These are phyloP conservation scores for Gila orcuttii DNA, from an alignment of 2,113 vertebrate genomes.

Conservation along the genomic window DNA sequence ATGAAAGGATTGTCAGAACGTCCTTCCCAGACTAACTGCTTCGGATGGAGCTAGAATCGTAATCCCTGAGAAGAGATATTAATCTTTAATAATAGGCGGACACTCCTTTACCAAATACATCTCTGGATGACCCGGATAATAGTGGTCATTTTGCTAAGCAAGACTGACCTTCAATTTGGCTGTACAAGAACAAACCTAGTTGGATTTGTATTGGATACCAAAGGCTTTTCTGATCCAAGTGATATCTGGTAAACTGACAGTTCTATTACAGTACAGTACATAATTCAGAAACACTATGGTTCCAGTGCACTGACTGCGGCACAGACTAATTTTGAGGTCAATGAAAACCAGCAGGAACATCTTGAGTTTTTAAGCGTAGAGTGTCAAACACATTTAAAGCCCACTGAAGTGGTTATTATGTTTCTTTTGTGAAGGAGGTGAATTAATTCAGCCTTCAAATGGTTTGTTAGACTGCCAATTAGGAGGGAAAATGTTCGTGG, in stretches of 20 bases:
- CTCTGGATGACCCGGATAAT: background rate
- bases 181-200: slow-evolving; percentile 9
- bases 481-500: slow-evolving; percentile 9
- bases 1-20: slow-evolving; percentile 8
- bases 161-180: slow-evolving; percentile 28
- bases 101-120: slow-evolving; percentile 38
- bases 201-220: slow-evolving; percentile 36
- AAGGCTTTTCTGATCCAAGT: background rate
- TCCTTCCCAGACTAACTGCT: background rate
- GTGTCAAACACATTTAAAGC: background rate
- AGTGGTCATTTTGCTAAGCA: slow-evolving; percentile 24
- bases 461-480: slow-evolving; percentile 36
- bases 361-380: background rate
- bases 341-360: slow-evolving; percentile 8
- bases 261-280: slow-evolving; percentile 41
- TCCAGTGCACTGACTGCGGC: background rate
- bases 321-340: background rate
- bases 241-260: slow-evolving; percentile 45
- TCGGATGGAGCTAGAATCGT: background rate
- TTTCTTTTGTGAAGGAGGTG: slow-evolving; percentile 8
- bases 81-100: slow-evolving; percentile 30
- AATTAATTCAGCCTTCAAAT: slow-evolving; percentile 45
- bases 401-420: slow-evolving; percentile 18
- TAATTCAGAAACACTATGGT: background rate
- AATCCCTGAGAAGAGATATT: slow-evolving; percentile 38